Evolutionary conservation across 2,888 invertebrate species (phyloP).

Genomic region (Drosophila helvetica): DNA sequence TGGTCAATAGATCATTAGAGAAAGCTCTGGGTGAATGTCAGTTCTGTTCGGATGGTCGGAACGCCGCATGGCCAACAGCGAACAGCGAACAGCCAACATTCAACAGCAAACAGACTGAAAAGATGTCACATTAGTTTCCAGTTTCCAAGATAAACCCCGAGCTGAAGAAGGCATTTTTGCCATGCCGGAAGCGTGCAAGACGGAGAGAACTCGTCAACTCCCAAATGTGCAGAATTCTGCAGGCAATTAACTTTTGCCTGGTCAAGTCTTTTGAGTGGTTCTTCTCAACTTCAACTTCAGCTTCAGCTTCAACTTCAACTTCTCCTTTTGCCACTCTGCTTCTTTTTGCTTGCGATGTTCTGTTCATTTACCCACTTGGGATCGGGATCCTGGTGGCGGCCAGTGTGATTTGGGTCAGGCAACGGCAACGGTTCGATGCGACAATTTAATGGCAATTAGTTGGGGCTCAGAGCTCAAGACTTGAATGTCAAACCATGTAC

Average conservation of each 20-base stretch:
- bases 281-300: neutral
- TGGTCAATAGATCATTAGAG: slow-evolving; percentile 75
- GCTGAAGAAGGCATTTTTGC: slow-evolving; percentile 27
- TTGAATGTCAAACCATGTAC: slow-evolving; percentile 32
- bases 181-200: slow-evolving; percentile 39
- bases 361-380: slow-evolving; percentile 17
- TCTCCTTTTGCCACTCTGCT: neutral
- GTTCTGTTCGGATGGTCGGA: slow-evolving; percentile 47
- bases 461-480: slow-evolving; percentile 21
- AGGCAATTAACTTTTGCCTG: slow-evolving; percentile 55
- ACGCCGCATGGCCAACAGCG: slow-evolving; percentile 44
- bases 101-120: slow-evolving; percentile 46
- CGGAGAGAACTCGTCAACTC: slow-evolving; percentile 39
- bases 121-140: slow-evolving; percentile 46
- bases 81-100: slow-evolving; percentile 36
- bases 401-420: slow-evolving; percentile 47
- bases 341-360: neutral
- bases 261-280: slow-evolving; percentile 35
- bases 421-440: slow-evolving; percentile 50
- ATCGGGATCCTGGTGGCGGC: slow-evolving; percentile 31
- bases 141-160: slow-evolving; percentile 34
- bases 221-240: slow-evolving; percentile 52
- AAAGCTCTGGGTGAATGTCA: slow-evolving; percentile 73
- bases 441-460: slow-evolving; percentile 54
- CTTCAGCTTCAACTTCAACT: neutral